A percentile compares a stretch with the other conserved stretches of the same genome.
Conservation (phyloP, 2,113 vertebrate genomes). For the Sorex fumeus region DNA sequence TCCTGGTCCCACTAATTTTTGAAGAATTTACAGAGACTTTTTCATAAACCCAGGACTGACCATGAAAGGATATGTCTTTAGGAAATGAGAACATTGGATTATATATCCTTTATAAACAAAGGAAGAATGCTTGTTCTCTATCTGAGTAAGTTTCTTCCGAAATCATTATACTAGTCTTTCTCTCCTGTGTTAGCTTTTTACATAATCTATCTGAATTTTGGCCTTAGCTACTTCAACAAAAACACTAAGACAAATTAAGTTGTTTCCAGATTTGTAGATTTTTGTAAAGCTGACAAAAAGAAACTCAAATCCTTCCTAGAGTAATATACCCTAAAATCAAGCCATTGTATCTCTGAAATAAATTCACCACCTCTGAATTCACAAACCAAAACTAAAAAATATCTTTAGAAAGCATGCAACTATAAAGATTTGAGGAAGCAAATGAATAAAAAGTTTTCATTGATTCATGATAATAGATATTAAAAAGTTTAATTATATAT, state of each 20-base stretch:
- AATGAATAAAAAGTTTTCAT: background rate
- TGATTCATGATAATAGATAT: background rate
- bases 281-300: background rate
- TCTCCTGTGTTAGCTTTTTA: background rate
- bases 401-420: background rate
- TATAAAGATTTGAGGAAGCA: background rate
- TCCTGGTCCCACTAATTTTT: background rate
- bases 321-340: background rate
- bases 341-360: background rate
- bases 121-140: background rate
- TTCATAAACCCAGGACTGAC: background rate
- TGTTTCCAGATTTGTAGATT: background rate
- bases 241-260: constrained; percentile 36
- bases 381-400: constrained; percentile 30
- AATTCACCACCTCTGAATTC: background rate
- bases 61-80: constrained; percentile 11
- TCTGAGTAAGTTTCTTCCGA: background rate
- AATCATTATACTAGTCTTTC: background rate
- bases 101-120: constrained; percentile 30
- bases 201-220: background rate
- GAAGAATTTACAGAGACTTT: background rate
- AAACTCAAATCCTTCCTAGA: constrained; percentile 30
- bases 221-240: background rate
- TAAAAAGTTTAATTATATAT: constrained; percentile 27
- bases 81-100: constrained; percentile 25